A percentile compares a stretch with the other conserved stretches of the same genome.
Evolutionary conservation across 2,888 invertebrate species (phyloP).

Genomic region (Tinea semifulvella): DNA sequence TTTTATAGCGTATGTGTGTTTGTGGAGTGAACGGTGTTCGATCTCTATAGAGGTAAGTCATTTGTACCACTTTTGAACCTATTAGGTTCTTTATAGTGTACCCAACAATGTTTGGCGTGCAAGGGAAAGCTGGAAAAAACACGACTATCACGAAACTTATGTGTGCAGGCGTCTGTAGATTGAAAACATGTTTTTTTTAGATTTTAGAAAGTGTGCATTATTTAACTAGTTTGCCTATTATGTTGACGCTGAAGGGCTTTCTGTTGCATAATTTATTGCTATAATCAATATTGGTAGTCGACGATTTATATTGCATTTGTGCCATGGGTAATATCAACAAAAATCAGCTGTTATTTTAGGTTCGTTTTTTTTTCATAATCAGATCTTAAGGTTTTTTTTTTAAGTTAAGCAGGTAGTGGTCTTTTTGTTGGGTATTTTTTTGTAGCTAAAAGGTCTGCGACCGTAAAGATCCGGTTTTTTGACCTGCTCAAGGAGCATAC

Average conservation of each 20-base stretch:
- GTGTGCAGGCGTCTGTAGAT: background rate
- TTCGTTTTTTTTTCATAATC: background rate
- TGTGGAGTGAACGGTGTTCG: conserved; percentile 45
- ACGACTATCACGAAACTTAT: background rate
- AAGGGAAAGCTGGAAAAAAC: conserved; percentile 11
- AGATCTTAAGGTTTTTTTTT: background rate
- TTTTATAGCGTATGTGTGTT: conserved; percentile 61
- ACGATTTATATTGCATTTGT: background rate
- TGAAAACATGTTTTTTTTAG: background rate
- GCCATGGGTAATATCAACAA: background rate
- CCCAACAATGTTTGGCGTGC: background rate
- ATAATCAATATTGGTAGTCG: too few relatives aligned
- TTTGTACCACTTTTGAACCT: conserved; percentile 23
- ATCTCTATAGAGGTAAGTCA: conserved; percentile 37
- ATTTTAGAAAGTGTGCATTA: background rate
- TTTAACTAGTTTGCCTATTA: background rate
- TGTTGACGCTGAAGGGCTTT: background rate
- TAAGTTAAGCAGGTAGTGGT: background rate
- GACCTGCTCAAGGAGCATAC: too few relatives aligned
- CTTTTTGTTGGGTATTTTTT: background rate
- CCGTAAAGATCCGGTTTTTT: conserved; percentile 9
- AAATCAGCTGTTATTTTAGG: background rate
- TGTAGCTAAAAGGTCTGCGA: conserved; percentile 2
- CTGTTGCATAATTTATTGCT: background rate
- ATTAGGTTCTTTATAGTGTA: background rate